Evolutionary conservation across 2,888 invertebrate genomes (phyloP).

Genomic region (Stegana nigrithorax): DNA sequence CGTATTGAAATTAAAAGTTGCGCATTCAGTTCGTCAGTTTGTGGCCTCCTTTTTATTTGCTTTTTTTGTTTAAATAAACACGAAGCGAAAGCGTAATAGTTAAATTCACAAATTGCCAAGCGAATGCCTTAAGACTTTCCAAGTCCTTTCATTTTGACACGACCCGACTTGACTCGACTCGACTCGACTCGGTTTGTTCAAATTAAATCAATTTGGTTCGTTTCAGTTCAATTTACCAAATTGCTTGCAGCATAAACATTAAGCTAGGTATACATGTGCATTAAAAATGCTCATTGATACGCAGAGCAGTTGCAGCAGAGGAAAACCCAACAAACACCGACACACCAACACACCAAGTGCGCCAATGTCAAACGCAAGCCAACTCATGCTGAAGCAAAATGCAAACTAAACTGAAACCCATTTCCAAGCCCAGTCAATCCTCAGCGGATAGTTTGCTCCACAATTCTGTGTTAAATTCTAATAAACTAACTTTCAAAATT

Average conservation of each 20-base stretch:
- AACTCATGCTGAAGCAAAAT: neutral
- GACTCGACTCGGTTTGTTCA: neutral
- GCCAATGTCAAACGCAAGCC: neutral
- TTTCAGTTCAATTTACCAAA: constrained; percentile 7
- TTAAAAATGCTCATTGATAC: neutral
- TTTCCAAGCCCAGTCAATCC: neutral
- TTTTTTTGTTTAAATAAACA: no score
- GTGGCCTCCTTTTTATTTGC: no score
- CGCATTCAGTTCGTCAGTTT: no score
- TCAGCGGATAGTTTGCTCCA: constrained; percentile 8
- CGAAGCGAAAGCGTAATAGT: no score
- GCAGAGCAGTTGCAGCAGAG: neutral
- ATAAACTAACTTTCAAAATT: neutral
- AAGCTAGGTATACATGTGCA: no score
- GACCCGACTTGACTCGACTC: neutral
- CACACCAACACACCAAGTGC: neutral
- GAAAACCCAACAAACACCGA: neutral
- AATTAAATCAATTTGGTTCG: neutral
- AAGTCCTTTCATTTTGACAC: no score
- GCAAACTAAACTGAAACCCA: neutral
- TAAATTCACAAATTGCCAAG: no score
- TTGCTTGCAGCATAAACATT: neutral
- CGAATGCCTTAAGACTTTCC: no score
- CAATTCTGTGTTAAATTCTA: constrained; percentile 10
- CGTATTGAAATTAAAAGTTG: no score